phyloP scores from a whole-genome alignment of 1,140 invertebrate genomes.

The Pseudobourletiella spinata region DNA sequence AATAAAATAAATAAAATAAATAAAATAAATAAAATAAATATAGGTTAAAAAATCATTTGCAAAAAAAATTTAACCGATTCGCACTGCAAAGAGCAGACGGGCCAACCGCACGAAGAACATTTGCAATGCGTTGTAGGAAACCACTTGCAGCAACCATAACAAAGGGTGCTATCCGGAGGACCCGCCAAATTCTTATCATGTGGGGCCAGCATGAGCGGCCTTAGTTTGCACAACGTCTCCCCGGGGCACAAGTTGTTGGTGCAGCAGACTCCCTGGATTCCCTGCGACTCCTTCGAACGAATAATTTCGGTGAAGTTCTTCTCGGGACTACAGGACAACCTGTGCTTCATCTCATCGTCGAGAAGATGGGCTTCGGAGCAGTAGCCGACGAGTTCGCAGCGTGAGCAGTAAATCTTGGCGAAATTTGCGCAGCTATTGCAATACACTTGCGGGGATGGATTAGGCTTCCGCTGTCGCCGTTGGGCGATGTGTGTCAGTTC shows the following conservation, averaged over 20 bases:
- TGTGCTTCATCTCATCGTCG: neutral
- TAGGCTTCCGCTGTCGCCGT: too few relatives aligned
- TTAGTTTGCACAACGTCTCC: neutral
- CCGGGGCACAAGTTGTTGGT: neutral
- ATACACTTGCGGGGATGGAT: too few relatives aligned
- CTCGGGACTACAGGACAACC: neutral
- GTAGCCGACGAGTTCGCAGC: neutral
- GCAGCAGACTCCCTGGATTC: neutral
- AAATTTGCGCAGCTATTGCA: neutral
- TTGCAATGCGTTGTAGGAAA: neutral
- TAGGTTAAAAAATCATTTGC: too few relatives aligned
- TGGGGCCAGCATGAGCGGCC: constrained; percentile 1
- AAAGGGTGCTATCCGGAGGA: neutral
- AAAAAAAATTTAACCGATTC: neutral
- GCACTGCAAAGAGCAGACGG: neutral
- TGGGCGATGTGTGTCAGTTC: too few relatives aligned
- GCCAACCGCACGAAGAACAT: neutral
- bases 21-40: too few relatives aligned
- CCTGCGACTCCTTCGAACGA: neutral
- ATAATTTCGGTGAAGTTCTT: neutral
- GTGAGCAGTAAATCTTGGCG: neutral
- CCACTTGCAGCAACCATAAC: constrained; percentile 2
- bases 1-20: too few relatives aligned
- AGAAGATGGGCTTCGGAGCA: neutral
- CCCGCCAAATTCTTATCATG: constrained; percentile 6